Percentiles rank a stretch among this genome's conserved stretches.
phyloP scores from a whole-genome alignment of 2,797 vertebrate species.

The Eurystomus glaucurus region DNA sequence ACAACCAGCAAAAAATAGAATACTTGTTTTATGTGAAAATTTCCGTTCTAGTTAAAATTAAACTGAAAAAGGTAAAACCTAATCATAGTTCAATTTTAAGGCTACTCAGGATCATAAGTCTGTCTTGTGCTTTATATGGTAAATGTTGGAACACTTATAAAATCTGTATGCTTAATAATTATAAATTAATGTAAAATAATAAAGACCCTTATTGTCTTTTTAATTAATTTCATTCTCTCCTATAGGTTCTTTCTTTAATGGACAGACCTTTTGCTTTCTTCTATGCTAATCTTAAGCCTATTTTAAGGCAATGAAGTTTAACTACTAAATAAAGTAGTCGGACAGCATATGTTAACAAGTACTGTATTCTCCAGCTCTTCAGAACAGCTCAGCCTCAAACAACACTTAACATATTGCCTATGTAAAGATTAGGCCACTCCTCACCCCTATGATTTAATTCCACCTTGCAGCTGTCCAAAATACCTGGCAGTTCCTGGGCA shows the following conservation, averaged over 20 bases:
- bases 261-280: neutral
- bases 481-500: conserved; percentile 86
- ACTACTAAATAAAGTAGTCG: conserved; percentile 21
- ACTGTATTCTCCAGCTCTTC: conserved; percentile 17
- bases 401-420: conserved; percentile 88
- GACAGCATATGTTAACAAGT: neutral
- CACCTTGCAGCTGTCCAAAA: conserved; percentile 87
- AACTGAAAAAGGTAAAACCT: neutral
- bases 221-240: neutral
- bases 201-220: neutral
- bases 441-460: conserved; percentile 86
- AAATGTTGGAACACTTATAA: neutral
- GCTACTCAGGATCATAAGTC: neutral
- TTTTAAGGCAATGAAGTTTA: conserved; percentile 22
- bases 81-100: neutral
- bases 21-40: neutral
- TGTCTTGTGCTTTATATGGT: neutral
- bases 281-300: neutral
- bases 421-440: conserved; percentile 87
- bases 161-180: neutral
- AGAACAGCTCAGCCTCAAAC: conserved; percentile 18
- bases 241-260: neutral
- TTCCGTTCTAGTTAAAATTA: neutral
- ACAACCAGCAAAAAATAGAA: neutral
- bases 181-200: neutral